These are phyloP conservation scores for Thereva unica DNA, from an alignment of 2,888 invertebrate genomes.

Conservation along the genomic window DNA sequence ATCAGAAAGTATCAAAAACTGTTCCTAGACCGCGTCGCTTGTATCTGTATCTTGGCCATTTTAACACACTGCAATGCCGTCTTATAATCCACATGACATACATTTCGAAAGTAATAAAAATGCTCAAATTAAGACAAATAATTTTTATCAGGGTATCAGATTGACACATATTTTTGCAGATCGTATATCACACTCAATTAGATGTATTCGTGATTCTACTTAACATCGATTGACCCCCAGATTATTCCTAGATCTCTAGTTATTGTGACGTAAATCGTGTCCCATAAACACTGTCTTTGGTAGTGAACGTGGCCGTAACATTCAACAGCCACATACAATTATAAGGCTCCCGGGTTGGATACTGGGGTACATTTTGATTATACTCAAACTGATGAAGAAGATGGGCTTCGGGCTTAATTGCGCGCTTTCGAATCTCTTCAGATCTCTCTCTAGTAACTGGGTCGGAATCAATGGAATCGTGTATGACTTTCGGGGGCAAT, in stretches of 20 bases:
- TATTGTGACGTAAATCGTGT: conserved; percentile 56
- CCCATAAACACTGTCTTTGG: conserved; percentile 16
- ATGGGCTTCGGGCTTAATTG: conserved; percentile 22
- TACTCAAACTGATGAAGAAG: conserved; percentile 15
- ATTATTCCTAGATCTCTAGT: conserved; percentile 51
- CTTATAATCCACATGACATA: conserved; percentile 40
- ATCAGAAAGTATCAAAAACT: too few species aligned
- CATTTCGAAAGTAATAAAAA: conserved; percentile 37
- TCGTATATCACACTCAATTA: conserved; percentile 56
- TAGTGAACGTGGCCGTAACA: conserved; percentile 16
- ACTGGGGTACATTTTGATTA: conserved; percentile 9
- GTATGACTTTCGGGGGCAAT: too few species aligned
- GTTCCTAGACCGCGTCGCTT: too few species aligned
- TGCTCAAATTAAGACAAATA: conserved; percentile 42
- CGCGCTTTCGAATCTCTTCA: conserved; percentile 2
- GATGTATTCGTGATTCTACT: conserved; percentile 61
- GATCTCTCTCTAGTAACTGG: too few species aligned
- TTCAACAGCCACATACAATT: background rate
- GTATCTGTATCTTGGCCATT: background rate
- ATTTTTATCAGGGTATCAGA: conserved; percentile 45
- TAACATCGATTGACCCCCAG: conserved; percentile 61
- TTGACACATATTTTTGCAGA: conserved; percentile 48
- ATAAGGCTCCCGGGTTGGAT: background rate
- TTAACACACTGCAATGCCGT: conserved; percentile 3
- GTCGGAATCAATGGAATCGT: too few species aligned